Evolutionary conservation across 2,113 vertebrate genomes (phyloP), one percentile per base, ranked within the genome.

Genomic region (Pionites leucogaster): DNA sequence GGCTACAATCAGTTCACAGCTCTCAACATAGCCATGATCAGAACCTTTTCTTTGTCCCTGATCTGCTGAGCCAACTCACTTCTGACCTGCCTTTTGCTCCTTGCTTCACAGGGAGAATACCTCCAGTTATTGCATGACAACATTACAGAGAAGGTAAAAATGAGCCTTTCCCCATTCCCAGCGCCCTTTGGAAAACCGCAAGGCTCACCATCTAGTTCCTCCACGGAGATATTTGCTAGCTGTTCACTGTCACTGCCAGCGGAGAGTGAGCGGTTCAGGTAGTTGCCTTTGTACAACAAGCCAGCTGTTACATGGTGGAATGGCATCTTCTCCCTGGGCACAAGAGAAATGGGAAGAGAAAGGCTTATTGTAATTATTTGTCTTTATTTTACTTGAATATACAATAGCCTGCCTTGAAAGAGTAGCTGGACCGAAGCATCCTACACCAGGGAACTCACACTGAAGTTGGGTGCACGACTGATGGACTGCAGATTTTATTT

Each of bases 231-330:
- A 86, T 98, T 99, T 27, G 99, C 99, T 86, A 99, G 97, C 97
- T 99, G 99, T 29, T 99, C 99, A 0, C 99, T 99, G 98, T 99
- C 99, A 2, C 99, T 99, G 97, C 98, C 98, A 16, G 99, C 99
- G 0, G 99, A 99, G 82, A 99, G 98, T 1, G 99, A 99, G 76
- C 99, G 98, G 98, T 99, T 99, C 98, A 99, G 98, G 97, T 99
- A 99, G 97, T 99, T 99, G 96, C 99, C 99, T 93, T 99, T 99
- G 98, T 99, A 99, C 97, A 99, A 98, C 97, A 99, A 98, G 90
- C 99, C 99, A 80, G 99, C 99, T 84, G 99, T 99, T 97, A 99
- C 99, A 96, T 99, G 99, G 95, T 99, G 99, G 98, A 99, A 99
- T 97, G 99, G 99, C 99, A 99, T 99, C 98, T 99, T 99, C 98